Evolutionary conservation across 2,113 vertebrate genomes (phyloP).

Genomic region (Puffinus mauretanicus): DNA sequence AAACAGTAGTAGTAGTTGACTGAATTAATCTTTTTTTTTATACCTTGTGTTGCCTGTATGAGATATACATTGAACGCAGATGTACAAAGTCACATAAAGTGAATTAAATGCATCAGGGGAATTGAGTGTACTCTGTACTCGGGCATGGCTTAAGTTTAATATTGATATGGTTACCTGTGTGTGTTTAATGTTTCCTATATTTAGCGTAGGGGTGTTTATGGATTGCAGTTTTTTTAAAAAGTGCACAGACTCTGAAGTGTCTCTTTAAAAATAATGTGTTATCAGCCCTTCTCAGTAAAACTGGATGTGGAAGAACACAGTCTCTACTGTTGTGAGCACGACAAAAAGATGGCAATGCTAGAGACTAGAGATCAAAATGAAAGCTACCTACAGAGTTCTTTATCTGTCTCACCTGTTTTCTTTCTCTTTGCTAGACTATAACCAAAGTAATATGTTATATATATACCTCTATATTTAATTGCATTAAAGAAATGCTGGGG

Average conservation of each 20-base stretch:
- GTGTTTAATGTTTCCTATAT: not conserved
- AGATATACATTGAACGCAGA: slow-evolving; percentile 30
- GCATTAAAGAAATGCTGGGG: slow-evolving; percentile 16
- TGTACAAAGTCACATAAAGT: not conserved
- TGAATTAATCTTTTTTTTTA: slow-evolving; percentile 18
- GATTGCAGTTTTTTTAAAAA: not conserved
- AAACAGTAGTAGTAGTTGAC: not conserved
- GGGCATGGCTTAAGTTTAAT: not conserved
- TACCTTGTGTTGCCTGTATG: not conserved
- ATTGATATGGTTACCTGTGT: not conserved
- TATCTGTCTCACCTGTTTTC: not conserved
- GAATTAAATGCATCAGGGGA: slow-evolving; percentile 3
- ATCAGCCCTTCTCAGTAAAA: not conserved
- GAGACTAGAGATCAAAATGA: not conserved
- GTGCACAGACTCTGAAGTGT: not conserved
- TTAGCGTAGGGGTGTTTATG: not conserved
- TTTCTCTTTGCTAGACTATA: not conserved
- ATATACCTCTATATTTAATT: not conserved
- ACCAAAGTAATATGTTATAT: not conserved
- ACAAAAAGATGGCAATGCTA: not conserved
- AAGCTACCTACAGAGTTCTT: slow-evolving; percentile 14
- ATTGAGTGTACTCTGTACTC: not conserved
- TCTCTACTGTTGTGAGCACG: not conserved
- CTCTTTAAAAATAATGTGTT: not conserved
- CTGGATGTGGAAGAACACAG: not conserved